Evolutionary conservation across 2,797 vertebrate genomes (phyloP).

Genomic region (Clarias fuscus): DNA sequence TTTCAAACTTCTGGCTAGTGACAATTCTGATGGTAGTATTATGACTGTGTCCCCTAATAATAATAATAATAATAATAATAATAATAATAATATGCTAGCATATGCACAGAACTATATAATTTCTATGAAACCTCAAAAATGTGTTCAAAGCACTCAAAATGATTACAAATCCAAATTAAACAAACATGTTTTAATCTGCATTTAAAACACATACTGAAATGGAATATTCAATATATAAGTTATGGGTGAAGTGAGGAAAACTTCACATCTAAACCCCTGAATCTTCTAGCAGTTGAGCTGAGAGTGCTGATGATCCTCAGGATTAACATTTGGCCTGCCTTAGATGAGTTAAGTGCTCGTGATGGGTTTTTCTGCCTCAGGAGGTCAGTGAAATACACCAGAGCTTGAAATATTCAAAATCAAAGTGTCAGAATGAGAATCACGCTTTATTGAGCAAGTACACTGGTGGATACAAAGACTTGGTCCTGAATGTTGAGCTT

Average conservation of each 20-base stretch:
- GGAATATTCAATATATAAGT: neutral
- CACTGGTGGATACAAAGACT: neutral
- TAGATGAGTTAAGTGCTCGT: neutral
- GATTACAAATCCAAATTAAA: neutral
- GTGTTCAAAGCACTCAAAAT: neutral
- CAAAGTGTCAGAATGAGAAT: neutral
- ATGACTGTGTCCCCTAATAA: neutral
- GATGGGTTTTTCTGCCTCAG: neutral
- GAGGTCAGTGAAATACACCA: neutral
- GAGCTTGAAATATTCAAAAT: neutral
- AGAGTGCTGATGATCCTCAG: neutral
- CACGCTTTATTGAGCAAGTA: neutral
- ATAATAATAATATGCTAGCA: neutral
- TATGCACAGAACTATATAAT: neutral
- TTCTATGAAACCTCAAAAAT: neutral
- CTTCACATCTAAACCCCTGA: neutral
- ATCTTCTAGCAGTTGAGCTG: neutral
- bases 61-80: slow-evolving; percentile 1
- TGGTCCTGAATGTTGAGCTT: neutral
- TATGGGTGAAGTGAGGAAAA: neutral
- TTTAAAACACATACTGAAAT: neutral
- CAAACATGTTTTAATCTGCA: neutral
- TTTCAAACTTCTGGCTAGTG: neutral
- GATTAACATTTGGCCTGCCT: neutral
- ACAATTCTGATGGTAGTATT: neutral